Base-by-base conservation (phyloP, 2,113 vertebrate genomes). In the Bagarius yarrelli region DNA sequence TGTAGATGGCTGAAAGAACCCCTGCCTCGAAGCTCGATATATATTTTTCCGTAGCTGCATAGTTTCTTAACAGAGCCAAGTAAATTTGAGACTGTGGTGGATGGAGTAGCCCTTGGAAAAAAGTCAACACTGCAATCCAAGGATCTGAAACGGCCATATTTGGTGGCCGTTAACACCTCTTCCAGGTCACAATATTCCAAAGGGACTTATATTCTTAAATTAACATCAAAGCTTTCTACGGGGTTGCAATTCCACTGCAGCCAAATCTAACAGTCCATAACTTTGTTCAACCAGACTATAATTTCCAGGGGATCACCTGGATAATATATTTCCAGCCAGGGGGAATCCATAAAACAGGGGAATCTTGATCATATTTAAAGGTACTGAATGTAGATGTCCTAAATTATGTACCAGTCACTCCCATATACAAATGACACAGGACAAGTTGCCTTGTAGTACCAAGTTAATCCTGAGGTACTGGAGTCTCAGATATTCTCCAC, bases 271-370 rank as follows among this genome's bases (percentile, higher is more conserved):
- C 56, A 59, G 56, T n/a, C 19, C 56, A 21, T 72, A 8, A 73
- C 27, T 50, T 55, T 55, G 16, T 18, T 3, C 3, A 8, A 32
- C 50, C 50, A 21, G 30, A 74, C 52, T 74, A 16, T 56, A 36
- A 57, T 40, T 15, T 59, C 34, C 0, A 16, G 56, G 30, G 55
- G 11, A 40, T 59, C 34, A 76, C 40, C 32, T 59, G 34, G 55
- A 57, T 74, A 34, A 74, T 18, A n/a, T 56, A n/a, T 74, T 27
- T 74, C 44, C 44, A 47, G 44, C n/a, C 30, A 57, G 72, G 12
- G 19, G 34, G 23, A 34, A n/a, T n/a, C 36, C 32, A 9, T 50
- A 50, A 52, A 71, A 19, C 30, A 57, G 34, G 25, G 36, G 53
- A 36, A 74, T 36, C 15, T 56, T 74, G 72, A 57, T 13, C 72